A percentile compares a stretch with the other conserved stretches of the same genome.
These are phyloP conservation scores for Hippoglossus hippoglossus DNA, from an alignment of 2,797 vertebrate species.

Conservation along the genomic window DNA sequence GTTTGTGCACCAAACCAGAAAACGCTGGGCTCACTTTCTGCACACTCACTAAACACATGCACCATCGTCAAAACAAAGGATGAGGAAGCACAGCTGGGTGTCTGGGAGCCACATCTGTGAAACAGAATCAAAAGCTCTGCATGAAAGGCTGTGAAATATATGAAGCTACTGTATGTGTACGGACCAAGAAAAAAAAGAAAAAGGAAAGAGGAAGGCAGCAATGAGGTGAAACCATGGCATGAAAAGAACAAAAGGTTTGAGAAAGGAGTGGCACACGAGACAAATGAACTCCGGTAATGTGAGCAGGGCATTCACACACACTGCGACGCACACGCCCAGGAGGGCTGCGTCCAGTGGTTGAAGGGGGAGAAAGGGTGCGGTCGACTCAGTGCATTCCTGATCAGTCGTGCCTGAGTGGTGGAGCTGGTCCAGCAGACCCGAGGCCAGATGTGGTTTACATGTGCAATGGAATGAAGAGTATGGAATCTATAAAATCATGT, in stretches of 20 bases:
- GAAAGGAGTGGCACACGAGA: slow-evolving; percentile 69
- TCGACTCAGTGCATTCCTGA: slow-evolving; percentile 76
- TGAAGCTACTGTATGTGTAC: neutral
- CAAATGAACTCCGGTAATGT: slow-evolving; percentile 72
- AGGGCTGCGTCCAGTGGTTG: slow-evolving; percentile 68
- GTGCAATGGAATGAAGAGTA: slow-evolving; percentile 24
- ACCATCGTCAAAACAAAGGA: slow-evolving; percentile 38
- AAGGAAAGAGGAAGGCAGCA: neutral
- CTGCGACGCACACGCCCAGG: slow-evolving; percentile 44
- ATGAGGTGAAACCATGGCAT: slow-evolving; percentile 20
- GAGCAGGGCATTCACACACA: slow-evolving; percentile 62
- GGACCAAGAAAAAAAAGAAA: neutral
- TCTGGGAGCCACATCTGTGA: slow-evolving; percentile 53
- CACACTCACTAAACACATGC: slow-evolving; percentile 6
- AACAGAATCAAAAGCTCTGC: slow-evolving; percentile 25
- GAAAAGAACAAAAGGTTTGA: slow-evolving; percentile 59
- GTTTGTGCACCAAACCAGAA: slow-evolving; percentile 12
- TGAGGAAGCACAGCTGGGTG: slow-evolving; percentile 3
- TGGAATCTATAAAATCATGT: slow-evolving; percentile 21
- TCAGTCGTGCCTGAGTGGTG: slow-evolving; percentile 73
- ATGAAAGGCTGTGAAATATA: slow-evolving; percentile 10
- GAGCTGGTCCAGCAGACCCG: slow-evolving; percentile 63
- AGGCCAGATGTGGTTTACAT: slow-evolving; percentile 69
- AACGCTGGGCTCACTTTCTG: slow-evolving; percentile 13
- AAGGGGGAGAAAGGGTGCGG: slow-evolving; percentile 73